A percentile compares a stretch with the other conserved stretches of the same genome.
Conservation (phyloP, 2,888 invertebrate species). For the Chironomus tentans region DNA sequence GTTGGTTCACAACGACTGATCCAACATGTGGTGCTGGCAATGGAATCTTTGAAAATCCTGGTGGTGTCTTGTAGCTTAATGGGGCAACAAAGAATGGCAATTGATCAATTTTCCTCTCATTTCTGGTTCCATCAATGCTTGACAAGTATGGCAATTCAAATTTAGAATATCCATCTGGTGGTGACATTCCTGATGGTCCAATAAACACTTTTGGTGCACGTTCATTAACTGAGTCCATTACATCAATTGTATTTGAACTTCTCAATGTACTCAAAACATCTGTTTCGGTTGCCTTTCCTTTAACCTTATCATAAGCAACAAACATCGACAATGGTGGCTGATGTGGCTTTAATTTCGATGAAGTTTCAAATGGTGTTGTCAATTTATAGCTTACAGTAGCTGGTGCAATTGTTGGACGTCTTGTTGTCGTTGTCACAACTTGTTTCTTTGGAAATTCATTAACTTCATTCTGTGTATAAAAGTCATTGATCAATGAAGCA, state of each 20-base stretch:
- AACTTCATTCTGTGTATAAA: constrained; percentile 19
- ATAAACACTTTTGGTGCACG: constrained; percentile 69
- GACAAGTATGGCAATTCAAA: constrained; percentile 78
- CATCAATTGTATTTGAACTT: constrained; percentile 63
- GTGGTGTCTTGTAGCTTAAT: constrained; percentile 71
- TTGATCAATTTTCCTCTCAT: constrained; percentile 61
- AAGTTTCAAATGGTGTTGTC: constrained; percentile 41
- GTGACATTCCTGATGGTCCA: constrained; percentile 63
- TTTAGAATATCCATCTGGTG: constrained; percentile 64
- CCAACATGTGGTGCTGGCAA: constrained; percentile 81
- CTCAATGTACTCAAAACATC: constrained; percentile 63
- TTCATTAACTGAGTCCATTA: constrained; percentile 60
- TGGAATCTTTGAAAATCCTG: constrained; percentile 75
- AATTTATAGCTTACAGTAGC: constrained; percentile 32
- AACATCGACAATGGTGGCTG: constrained; percentile 79
- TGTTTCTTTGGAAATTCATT: constrained; percentile 19
- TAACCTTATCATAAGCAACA: constrained; percentile 49
- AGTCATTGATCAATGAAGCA: constrained; percentile 32
- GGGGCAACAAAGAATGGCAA: constrained; percentile 80
- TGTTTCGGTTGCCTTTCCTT: constrained; percentile 49
- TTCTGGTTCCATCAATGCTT: constrained; percentile 55
- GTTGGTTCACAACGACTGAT: constrained; percentile 64
- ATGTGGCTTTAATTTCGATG: constrained; percentile 57
- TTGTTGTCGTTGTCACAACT: constrained; percentile 32
- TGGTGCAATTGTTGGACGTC: constrained; percentile 32